A percentile compares a stretch with the other conserved stretches of the same genome.
Conservation (phyloP, 2,113 vertebrate genomes). For the Triplophysa dalaica region DNA sequence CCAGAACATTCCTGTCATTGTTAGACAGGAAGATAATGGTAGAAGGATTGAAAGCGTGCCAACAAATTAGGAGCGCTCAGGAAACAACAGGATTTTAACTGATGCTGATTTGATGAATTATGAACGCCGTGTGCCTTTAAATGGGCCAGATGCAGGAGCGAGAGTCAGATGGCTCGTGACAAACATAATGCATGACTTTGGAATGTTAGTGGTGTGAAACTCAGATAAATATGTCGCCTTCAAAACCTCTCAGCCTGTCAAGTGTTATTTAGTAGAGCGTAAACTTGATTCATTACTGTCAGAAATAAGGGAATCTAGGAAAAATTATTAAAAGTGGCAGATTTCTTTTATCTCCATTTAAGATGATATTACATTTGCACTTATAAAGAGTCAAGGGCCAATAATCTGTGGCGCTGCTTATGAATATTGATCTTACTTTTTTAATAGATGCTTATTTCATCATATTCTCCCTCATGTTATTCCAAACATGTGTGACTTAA, state of each 20-base stretch:
- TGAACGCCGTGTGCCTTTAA: slow-evolving; percentile 47
- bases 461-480: too few species aligned
- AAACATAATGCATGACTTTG: slow-evolving; percentile 45
- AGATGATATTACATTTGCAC: neutral
- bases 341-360: neutral
- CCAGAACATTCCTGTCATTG: slow-evolving; percentile 18
- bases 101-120: slow-evolving; percentile 64
- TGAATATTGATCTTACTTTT: too few species aligned
- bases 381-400: too few species aligned
- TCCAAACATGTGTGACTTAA: too few species aligned
- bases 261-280: neutral
- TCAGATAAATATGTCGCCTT: neutral
- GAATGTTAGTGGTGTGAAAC: slow-evolving; percentile 27
- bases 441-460: too few species aligned
- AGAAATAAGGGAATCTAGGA: neutral
- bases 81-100: slow-evolving; percentile 52
- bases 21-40: slow-evolving; percentile 36
- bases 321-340: neutral
- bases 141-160: slow-evolving; percentile 47
- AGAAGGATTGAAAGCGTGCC: slow-evolving; percentile 24
- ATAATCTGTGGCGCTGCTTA: too few species aligned
- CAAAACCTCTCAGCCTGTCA: neutral
- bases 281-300: neutral
- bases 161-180: slow-evolving; percentile 53
- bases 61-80: slow-evolving; percentile 53